Percentiles rank a stretch among this genome's conserved stretches.
These are phyloP conservation scores for Paratilapia polleni DNA, from an alignment of 2,113 vertebrate species.

Conservation along the genomic window DNA sequence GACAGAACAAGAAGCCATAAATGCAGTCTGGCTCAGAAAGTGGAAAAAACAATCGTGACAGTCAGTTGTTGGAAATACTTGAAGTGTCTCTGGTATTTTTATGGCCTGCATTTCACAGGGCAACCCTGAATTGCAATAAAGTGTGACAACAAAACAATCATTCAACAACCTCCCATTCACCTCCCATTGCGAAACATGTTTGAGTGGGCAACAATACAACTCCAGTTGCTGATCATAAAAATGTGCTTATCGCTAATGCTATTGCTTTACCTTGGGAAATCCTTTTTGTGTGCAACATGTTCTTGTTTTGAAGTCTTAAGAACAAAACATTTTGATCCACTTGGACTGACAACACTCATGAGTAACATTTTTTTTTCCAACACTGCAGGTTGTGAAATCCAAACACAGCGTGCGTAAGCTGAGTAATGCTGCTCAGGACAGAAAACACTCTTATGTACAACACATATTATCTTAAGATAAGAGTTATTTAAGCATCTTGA, in stretches of 20 bases:
- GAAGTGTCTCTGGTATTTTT: slow-evolving; percentile 13
- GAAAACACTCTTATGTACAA: neutral
- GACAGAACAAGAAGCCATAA: neutral
- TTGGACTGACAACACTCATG: slow-evolving; percentile 6
- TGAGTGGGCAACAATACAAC: neutral
- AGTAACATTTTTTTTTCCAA: neutral
- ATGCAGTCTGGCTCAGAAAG: neutral
- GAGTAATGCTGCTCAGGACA: neutral
- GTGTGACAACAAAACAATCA: neutral
- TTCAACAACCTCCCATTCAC: neutral
- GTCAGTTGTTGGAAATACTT: neutral
- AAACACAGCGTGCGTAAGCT: neutral
- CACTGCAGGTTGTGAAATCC: slow-evolving; percentile 35
- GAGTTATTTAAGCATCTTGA: neutral
- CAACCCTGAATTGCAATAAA: neutral
- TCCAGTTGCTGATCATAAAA: slow-evolving; percentile 5
- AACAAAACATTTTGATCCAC: slow-evolving; percentile 46
- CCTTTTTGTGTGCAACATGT: neutral
- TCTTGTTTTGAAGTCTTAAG: neutral
- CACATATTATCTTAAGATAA: neutral
- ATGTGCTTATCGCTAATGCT: neutral
- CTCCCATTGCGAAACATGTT: slow-evolving; percentile 5
- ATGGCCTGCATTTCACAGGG: neutral
- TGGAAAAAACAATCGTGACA: neutral
- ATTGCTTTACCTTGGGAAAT: neutral